Base-by-base conservation (phyloP, 2,888 invertebrate genomes). In the Orchesella flavescens region DNA sequence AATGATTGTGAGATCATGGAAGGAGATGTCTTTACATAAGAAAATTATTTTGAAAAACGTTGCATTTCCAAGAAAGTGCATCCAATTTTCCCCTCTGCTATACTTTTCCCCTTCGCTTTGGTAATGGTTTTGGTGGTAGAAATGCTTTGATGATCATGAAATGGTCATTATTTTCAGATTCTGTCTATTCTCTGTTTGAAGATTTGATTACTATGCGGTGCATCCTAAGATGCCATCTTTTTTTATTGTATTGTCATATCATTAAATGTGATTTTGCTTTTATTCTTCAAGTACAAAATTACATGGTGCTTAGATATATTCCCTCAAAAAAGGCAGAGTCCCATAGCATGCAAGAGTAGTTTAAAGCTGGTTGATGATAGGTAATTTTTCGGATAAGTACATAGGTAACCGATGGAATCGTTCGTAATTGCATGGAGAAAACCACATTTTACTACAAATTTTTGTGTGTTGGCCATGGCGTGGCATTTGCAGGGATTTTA, bases 391-490 rank as follows among this genome's bases (percentile, higher is more conserved):
- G 73, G 77, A 78, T 83, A 76, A 83, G 77, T 82, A 82, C 75
- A 82, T 59, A 82, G 61, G 68, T 15, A 61, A 63, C 59, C 46
- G 55, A 82, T 75, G 71, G 75, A 75, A 82, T 82, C 75, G 61
- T 46, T 57, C 78, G 65, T 83, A 83, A 83, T 83, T 78, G 77
- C 73, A 83, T 65, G 83, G 76, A 83, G 76, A 83, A 82, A 83
- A 83, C 83, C 83, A 83, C 83, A 83, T 83, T 83, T 83, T 83
- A 68, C 68, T 78, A 65, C 59, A 83, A 83, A 83, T 83, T 77
- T 34, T 34, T 34, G 7, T 34, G 68, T 53, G 68, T 43, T n/a
- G n/a, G n/a, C n/a, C n/a, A n/a, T n/a, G n/a, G n/a, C n/a, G 53
- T 65, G 63, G 59, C 68, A 10, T 65, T 65, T 49, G 17, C n/a